A percentile compares a stretch with the other conserved stretches of the same genome.
phyloP scores from a whole-genome alignment of 2,113 vertebrate genomes.

The Platichthys flesus region DNA sequence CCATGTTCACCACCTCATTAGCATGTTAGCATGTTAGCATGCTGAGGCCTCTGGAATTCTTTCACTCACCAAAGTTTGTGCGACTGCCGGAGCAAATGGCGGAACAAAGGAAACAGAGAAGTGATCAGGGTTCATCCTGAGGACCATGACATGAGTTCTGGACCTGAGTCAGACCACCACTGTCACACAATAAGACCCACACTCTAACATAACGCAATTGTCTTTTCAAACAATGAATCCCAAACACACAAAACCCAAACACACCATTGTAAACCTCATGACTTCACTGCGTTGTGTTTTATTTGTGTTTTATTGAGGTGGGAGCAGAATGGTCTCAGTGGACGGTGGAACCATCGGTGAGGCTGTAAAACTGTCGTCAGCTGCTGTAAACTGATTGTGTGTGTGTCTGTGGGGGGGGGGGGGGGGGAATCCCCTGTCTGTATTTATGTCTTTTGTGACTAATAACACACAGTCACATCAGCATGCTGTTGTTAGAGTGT shows the following conservation, averaged over 20 bases:
- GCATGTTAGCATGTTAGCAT: no score
- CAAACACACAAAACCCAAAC: not conserved
- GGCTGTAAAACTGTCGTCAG: conserved; percentile 39
- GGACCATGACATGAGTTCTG: no score
- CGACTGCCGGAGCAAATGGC: no score
- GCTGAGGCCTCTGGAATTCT: no score
- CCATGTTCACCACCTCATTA: no score
- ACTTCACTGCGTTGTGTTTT: not conserved
- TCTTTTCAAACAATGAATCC: not conserved
- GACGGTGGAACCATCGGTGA: conserved; percentile 9
- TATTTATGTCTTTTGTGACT: not conserved
- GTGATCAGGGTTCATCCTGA: no score
- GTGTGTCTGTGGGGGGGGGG: not conserved
- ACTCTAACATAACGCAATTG: not conserved
- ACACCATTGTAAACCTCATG: not conserved
- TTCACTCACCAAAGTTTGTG: no score
- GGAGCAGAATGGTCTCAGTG: conserved; percentile 28
- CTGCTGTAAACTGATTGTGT: not conserved
- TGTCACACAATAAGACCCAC: not conserved
- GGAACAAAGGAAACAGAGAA: no score
- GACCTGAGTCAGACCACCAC: not conserved
- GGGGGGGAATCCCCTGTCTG: not conserved
- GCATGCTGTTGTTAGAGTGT: not conserved
- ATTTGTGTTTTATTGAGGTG: not conserved
- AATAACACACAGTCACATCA: not conserved